These are phyloP conservation scores for Chloebia gouldiae DNA, from an alignment of 2,113 vertebrate genomes.

Conservation along the genomic window DNA sequence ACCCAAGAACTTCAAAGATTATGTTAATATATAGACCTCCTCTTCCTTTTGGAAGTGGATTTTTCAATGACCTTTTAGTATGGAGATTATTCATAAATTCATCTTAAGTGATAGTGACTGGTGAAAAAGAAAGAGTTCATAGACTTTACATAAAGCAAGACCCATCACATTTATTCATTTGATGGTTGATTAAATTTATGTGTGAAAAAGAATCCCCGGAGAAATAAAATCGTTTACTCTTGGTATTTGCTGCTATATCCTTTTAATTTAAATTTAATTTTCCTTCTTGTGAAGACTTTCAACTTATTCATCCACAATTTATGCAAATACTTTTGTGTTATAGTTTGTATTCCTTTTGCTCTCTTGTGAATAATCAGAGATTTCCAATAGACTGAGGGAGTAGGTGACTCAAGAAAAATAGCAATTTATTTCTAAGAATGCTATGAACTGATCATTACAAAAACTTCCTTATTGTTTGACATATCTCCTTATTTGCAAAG, in stretches of 20 bases:
- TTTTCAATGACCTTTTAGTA: background rate
- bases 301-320: background rate
- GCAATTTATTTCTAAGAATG: background rate
- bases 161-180: background rate
- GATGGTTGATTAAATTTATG: background rate
- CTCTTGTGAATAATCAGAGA: background rate
- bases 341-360: background rate
- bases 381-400: background rate
- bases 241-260: background rate
- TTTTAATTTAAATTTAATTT: background rate
- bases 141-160: background rate
- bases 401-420: background rate
- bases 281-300: background rate
- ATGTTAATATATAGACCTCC: background rate
- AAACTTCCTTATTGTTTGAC: background rate
- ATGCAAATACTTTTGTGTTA: background rate
- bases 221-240: background rate
- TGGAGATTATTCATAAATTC: background rate
- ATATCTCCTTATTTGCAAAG: background rate
- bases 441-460: background rate
- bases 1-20: background rate
- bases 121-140: background rate
- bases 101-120: background rate
- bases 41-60: background rate
- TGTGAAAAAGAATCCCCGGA: background rate